Base-by-base conservation (phyloP, 1,140 invertebrate genomes). In the Tetragnatha versicolor region DNA sequence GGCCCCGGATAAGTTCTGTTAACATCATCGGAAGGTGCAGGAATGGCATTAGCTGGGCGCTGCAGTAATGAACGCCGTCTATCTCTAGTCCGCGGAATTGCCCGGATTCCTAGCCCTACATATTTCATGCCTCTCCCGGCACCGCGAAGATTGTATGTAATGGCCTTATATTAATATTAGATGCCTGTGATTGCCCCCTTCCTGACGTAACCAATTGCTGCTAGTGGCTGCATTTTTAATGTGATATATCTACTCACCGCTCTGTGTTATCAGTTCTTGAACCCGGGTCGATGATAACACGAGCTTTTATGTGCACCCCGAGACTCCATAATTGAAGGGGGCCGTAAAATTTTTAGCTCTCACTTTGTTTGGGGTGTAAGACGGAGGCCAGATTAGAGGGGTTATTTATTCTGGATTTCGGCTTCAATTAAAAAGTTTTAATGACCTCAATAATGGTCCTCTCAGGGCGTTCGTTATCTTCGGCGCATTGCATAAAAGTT, bases 141-240 rank as follows among this genome's bases (percentile, higher is more conserved):
- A 55, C 37, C 29, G n/a, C 33, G 51, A 58, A 72, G 33, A 58
- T 58, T 72, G 51, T 58, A 22, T 72, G 68, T 55, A 72, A 72
- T 72, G 68, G 45, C 29, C 68, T 51, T 72, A 58, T 58, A 72
- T 72, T 72, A 72, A 72, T 72, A 72, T 72, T 72, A 72, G 49
- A 72, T 72, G 47, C n/a, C 29, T 72, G 25, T 37, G 51, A 42
- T 58, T 55, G 49, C 68, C 42, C 68, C 42, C 39, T 42, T 58
- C 68, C n/a, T 39, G 68, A 55, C 49, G 51, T 58, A 72, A 72
- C 49, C 68, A 39, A 72, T 58, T 72, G 68, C 68, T 72, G 51
- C 68, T 25, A 51, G 14, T 72, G 49, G n/a, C 7, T 72, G 51
- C 55, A 72, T 72, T 58, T 72, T 72, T 72, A 72, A 72, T 42